Conservation (phyloP, 2,888 invertebrate genomes). For the Calliphora vomitoria region DNA sequence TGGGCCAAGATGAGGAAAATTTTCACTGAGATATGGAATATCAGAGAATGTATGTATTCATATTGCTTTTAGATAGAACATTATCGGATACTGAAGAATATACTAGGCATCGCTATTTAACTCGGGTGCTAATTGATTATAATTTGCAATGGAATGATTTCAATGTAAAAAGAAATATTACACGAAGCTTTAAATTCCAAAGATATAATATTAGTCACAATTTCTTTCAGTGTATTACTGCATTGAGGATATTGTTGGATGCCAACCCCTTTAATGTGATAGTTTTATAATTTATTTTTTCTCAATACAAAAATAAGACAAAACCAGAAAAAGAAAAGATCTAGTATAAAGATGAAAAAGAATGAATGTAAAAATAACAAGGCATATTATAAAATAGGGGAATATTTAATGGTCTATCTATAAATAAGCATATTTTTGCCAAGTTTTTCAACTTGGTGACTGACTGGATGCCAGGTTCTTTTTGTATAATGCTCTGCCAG, state of each 20-base stretch:
- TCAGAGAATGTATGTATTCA: no score
- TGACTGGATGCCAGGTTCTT: constrained; percentile 43
- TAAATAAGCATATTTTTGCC: constrained; percentile 69
- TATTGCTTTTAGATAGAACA: no score
- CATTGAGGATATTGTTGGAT: constrained; percentile 52
- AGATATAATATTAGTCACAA: background rate
- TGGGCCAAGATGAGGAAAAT: no score
- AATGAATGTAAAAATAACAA: constrained; percentile 61
- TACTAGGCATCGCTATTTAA: no score
- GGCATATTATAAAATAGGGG: constrained; percentile 68
- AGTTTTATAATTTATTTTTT: constrained; percentile 49
- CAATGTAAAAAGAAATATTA: no score
- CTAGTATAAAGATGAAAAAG: constrained; percentile 50
- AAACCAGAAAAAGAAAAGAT: constrained; percentile 34
- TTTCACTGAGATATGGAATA: no score
- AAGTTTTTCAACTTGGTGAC: constrained; percentile 54
- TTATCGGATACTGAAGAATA: no score
- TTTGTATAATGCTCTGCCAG: constrained; percentile 1
- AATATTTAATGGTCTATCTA: constrained; percentile 69
- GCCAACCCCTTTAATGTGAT: constrained; percentile 61
- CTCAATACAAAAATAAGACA: constrained; percentile 43
- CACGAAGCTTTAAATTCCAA: no score
- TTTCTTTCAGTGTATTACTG: constrained; percentile 34
- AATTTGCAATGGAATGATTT: no score
- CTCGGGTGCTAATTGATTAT: no score